Evolutionary conservation across 2,797 vertebrate species (phyloP), one percentile per base, ranked within the genome.

Genomic region (Meda fulgida): DNA sequence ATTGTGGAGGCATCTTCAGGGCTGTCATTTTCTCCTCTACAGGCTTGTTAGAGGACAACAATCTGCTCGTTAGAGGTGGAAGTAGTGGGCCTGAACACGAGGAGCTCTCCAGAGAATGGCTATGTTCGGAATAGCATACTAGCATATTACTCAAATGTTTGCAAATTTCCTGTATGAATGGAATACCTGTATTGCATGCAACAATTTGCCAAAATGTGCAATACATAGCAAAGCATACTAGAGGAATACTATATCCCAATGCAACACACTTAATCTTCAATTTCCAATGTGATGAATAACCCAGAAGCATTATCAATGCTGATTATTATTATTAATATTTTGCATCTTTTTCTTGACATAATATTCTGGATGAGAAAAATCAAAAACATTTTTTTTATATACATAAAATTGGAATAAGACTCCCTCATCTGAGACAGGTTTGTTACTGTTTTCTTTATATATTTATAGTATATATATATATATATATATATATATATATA

Each of bases 1-100:
- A 86, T 87, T 86, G 89, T 89, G 83, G 84, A 85, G 91, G 67
- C 66, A 80, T 92, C 90, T 89, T 51, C 48, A 87, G 78, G 88
- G 89, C 83, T 78, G 86, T 88, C 65, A 79, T 85, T 87, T 48
- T 40, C 79, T 87, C 84, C 82, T 88, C 81, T 86, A 66, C 5
- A 9, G 83, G 81, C 89, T 90, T 83, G 29, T 84, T 84, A 84
- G 75, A 70, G 48, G 75, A 78, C 51, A 83, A 46, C 65, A 23
- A 72, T 85, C 55, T 51, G 77, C 67, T 73, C 69, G 73, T 72
- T 85, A 72, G 40, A 55, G 21, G 70, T 80, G 67, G 38, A 73
- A 84, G 83, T 70, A 72, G 55, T 5, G 10, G 31, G 21, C 29
- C 23, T 80, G 67, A 48, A 85, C 38, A 40, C 53, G 55, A 73